These are phyloP conservation scores for Chinchilla lanigera DNA, from an alignment of 2,113 vertebrate species.

Conservation along the genomic window DNA sequence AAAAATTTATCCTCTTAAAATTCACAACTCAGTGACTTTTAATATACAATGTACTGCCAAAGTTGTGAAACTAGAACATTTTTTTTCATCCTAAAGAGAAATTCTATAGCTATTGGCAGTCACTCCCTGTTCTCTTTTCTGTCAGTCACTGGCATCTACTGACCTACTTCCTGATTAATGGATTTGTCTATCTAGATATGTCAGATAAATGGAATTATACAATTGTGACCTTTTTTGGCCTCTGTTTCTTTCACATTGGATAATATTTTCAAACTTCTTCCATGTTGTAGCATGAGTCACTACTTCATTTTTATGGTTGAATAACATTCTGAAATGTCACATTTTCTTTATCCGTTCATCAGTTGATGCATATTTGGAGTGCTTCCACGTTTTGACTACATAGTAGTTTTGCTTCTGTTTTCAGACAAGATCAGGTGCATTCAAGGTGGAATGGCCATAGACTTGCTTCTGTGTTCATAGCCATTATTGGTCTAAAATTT, in stretches of 20 bases:
- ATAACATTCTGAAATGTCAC: not conserved
- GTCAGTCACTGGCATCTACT: not conserved
- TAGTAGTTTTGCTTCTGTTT: not conserved
- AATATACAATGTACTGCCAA: not conserved
- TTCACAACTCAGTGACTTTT: slow-evolving; percentile 27
- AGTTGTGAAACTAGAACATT: not conserved
- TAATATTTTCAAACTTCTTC: not conserved
- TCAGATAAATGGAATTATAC: not conserved
- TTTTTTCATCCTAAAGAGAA: not conserved
- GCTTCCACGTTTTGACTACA: not conserved
- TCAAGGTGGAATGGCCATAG: no score
- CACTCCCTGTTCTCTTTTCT: not conserved
- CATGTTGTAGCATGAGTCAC: not conserved
- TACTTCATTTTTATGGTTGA: slow-evolving; percentile 17
- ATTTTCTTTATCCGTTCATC: not conserved
- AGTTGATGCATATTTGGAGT: not conserved
- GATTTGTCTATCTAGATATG: not conserved
- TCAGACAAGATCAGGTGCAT: no score
- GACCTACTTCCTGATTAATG: not conserved
- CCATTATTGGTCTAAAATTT: not conserved
- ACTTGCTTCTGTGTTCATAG: not conserved
- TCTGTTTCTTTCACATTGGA: not conserved
- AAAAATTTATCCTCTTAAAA: not conserved
- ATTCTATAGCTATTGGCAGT: not conserved
- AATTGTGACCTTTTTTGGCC: not conserved